A percentile compares a stretch with the other conserved stretches of the same genome.
phyloP scores from a whole-genome alignment of 2,797 vertebrate species.

The Eptatretus atami region DNA sequence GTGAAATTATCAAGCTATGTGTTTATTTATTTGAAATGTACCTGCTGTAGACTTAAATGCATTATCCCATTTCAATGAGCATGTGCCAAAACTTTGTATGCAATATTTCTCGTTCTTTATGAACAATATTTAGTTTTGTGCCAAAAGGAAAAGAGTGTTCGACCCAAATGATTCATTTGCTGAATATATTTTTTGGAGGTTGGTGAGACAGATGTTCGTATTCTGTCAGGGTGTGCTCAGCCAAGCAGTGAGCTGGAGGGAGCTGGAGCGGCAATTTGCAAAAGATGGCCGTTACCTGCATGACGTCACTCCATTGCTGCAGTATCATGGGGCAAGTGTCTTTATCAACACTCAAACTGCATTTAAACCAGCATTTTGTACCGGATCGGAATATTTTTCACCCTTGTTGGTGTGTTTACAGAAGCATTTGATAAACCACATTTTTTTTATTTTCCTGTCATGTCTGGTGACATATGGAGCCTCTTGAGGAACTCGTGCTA shows the following conservation, averaged over 20 bases:
- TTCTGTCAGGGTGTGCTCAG: conserved; percentile 52
- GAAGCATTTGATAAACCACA: too few relatives aligned
- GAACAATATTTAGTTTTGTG: conserved; percentile 6
- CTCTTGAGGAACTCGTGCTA: too few relatives aligned
- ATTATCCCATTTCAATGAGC: background rate
- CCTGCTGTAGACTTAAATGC: background rate
- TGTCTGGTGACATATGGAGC: too few relatives aligned
- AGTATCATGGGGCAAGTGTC: conserved; percentile 65
- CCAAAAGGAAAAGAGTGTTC: conserved; percentile 1
- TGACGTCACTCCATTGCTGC: conserved; percentile 60
- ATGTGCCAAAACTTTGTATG: background rate
- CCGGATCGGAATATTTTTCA: too few relatives aligned
- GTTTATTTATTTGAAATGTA: background rate
- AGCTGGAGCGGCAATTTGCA: conserved; percentile 75
- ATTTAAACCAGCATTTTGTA: too few relatives aligned
- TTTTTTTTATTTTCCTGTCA: too few relatives aligned
- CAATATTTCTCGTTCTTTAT: too few relatives aligned
- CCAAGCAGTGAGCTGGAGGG: conserved; percentile 63
- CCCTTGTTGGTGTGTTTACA: too few relatives aligned
- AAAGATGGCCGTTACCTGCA: conserved; percentile 60
- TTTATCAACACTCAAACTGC: background rate
- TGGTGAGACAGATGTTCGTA: conserved; percentile 1
- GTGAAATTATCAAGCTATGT: background rate
- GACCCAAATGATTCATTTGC: background rate
- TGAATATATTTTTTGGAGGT: background rate